phyloP scores from a whole-genome alignment of 2,888 invertebrate genomes.

The Sarcophaga rosellei region DNA sequence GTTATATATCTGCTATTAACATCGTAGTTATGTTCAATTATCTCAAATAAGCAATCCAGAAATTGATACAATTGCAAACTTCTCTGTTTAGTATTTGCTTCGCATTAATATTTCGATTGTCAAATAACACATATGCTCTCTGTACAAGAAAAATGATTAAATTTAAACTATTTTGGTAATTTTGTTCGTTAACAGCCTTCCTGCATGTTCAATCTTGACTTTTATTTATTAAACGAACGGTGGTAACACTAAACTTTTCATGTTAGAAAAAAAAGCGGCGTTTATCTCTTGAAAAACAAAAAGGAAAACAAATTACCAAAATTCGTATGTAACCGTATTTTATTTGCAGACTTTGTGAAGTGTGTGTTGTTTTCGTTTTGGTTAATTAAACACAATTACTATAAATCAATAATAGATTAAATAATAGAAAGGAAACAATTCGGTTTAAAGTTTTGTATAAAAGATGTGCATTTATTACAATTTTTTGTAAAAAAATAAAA shows the following conservation, averaged over 20 bases:
- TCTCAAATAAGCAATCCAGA: too few relatives aligned
- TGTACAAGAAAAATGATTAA: too few relatives aligned
- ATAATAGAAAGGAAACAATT: neutral
- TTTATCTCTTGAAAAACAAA: slow-evolving; percentile 33
- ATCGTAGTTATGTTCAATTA: too few relatives aligned
- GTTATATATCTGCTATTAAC: too few relatives aligned
- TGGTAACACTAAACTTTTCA: slow-evolving; percentile 19
- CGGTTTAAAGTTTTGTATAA: neutral
- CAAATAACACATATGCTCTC: too few relatives aligned
- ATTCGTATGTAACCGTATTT: slow-evolving; percentile 39
- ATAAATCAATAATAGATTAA: slow-evolving; percentile 3
- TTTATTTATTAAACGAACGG: neutral
- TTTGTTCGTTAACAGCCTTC: too few relatives aligned
- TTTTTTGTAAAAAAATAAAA: neutral
- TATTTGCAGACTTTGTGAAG: slow-evolving; percentile 38
- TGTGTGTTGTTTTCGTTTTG: slow-evolving; percentile 33
- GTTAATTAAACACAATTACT: slow-evolving; percentile 19
- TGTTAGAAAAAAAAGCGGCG: slow-evolving; percentile 42
- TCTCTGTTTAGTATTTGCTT: too few relatives aligned
- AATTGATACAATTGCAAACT: too few relatives aligned
- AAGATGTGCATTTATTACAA: slow-evolving; percentile 1
- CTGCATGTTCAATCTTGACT: neutral
- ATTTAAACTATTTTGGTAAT: too few relatives aligned
- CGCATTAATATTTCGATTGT: too few relatives aligned
- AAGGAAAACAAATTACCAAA: slow-evolving; percentile 21